phyloP scores from a whole-genome alignment of 64 coral and sea anemone genomes.

The Montipora capricornis region DNA sequence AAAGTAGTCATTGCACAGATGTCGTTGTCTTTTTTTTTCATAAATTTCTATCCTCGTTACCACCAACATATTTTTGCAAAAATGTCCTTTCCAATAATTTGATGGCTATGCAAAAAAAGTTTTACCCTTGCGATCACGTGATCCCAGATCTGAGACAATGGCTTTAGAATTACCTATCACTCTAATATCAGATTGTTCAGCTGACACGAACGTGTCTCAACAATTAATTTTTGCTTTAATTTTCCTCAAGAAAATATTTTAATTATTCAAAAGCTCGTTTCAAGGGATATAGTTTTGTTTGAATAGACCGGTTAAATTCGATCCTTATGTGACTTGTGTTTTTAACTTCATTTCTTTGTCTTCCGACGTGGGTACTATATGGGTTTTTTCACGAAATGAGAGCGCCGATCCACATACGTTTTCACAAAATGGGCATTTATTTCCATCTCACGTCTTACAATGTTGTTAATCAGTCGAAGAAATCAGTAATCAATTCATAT shows the following conservation, averaged over 20 bases:
- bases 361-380: neutral
- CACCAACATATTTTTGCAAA: no score
- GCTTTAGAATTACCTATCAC: neutral
- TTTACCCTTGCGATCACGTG: conserved; percentile 23
- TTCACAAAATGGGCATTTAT: neutral
- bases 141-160: conserved; percentile 1
- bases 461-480: no score
- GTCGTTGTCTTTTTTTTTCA: no score
- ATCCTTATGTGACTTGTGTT: neutral
- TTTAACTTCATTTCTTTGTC: neutral
- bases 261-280: neutral
- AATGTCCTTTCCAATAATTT: no score
- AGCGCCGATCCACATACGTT: neutral
- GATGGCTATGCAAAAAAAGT: neutral
- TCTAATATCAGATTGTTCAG: conserved; percentile 25
- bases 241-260: neutral
- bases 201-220: conserved; percentile 21
- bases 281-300: conserved; percentile 5
- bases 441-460: neutral
- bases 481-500: no score
- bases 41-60: no score
- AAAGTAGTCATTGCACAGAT: no score
- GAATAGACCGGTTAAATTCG: neutral
- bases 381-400: neutral
- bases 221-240: conserved; percentile 1